Base-by-base conservation (phyloP, 2,113 vertebrate genomes). In the Chaetops frenatus region DNA sequence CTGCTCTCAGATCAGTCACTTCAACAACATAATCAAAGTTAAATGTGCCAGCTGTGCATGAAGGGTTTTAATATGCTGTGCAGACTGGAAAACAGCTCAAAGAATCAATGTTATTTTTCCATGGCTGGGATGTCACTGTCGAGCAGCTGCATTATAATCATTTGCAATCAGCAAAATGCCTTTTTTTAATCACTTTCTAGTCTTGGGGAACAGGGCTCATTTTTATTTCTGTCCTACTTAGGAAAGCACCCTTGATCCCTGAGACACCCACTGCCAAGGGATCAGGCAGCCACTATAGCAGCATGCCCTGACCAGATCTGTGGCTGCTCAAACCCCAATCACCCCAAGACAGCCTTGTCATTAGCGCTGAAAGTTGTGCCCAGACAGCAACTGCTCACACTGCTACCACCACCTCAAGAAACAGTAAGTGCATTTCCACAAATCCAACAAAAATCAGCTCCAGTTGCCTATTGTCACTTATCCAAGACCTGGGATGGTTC, bases 71-170 rank as follows among this genome's bases (percentile, higher is more conserved):
- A 88, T 60, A 86, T 1, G 2, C 87, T 83, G 79, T 78, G 88
- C 3, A 10, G 87, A 62, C 81, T 91, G 64, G 93, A 73, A 96
- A 95, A 80, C 8, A 77, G 82, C 86, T 94, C 27, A 4, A 81
- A 94, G 94, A 94, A 92, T 79, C 81, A 31, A 28, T 31, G 74
- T 61, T 73, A 38, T 85, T 93, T 91, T 90, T 83, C 88, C 76
- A 83, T 33, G 80, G 69, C 72, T 92, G 67, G 79, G 64, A 92
- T 92, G 87, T 51, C 78, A 74, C 74, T 66, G 62, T 50, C 0
- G 12, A 95, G 82, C 94, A 96, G 90, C 93, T 96, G 90, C 85
- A 71, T 86, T 71, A 85, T 33, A 62, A 95, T 82, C 77, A 91
- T 82, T 71, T 47, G 56, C 85, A 88, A 66, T 93, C 74, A 86